Base-by-base conservation (phyloP, 2,113 vertebrate genomes). In the Syngnathus floridae region DNA sequence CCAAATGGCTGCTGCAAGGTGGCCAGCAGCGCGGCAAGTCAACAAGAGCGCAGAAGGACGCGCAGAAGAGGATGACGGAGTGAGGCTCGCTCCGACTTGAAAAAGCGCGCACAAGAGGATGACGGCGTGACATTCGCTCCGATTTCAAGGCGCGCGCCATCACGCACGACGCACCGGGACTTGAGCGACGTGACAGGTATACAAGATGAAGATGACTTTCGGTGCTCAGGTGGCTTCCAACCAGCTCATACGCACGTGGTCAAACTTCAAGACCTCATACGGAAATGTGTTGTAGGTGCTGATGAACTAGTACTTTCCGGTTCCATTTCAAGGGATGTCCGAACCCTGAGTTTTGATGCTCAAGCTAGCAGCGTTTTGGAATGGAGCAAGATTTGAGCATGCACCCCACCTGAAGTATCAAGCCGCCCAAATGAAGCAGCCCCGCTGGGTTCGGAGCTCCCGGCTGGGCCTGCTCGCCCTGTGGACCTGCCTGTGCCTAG, bases 391-490 rank as follows among this genome's bases (percentile, higher is more conserved):
- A 73, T 77, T 54, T 77, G 74, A 82, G 65, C 75, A 86, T 86
- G 82, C 35, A 21, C 16, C 63, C 63, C 35, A 56, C 75, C 66
- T 73, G 76, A 81, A 82, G 74, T 65, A 55, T 80, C 68, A 79
- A 83, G 73, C 70, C 76, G 83, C 82, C 80, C 84, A 83, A 86
- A 90, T 94, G 91, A 89, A 91, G 91, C 82, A 78, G 85, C 88
- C 72, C 70, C 71, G 83, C 81, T 88, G 91, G 91, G 80, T 69
- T 73, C 80, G 75, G 48, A 77, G 88, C 84, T 78, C 84, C 72
- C 86, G 86, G 81, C 80, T 91, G 48, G 49, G 82, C 77, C 87
- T 95, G 76, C 87, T 93, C 31, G 86, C 86, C 36, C 83, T 85
- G 79, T 93, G 82, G 86, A 90, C 90, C 67, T 91, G 81, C 67